Conservation (phyloP, 2,888 invertebrate genomes). For the Smittia sp. region DNA sequence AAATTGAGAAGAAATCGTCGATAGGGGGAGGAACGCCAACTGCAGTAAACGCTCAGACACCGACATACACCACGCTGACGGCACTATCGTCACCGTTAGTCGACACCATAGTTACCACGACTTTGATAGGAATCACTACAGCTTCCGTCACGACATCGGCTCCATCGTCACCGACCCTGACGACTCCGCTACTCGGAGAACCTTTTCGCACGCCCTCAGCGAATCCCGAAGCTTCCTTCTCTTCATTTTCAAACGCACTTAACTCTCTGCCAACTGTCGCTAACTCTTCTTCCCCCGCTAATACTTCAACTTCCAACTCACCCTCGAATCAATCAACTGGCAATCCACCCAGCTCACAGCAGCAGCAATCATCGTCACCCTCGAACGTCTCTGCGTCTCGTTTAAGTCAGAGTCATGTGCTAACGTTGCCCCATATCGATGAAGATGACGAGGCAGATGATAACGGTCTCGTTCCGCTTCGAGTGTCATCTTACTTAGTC, state of each 20-base stretch:
- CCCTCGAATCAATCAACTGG: background rate
- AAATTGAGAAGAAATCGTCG: slow-evolving; percentile 46
- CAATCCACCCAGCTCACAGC: slow-evolving; percentile 41
- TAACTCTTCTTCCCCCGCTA: slow-evolving; percentile 44
- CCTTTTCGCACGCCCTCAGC: background rate
- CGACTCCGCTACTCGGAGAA: slow-evolving; percentile 32
- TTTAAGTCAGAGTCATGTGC: slow-evolving; percentile 57
- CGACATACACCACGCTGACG: slow-evolving; percentile 18
- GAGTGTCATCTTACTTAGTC: slow-evolving; percentile 56
- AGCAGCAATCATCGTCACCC: slow-evolving; percentile 43
- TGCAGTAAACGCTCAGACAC: slow-evolving; percentile 16
- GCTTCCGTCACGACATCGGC: slow-evolving; percentile 29
- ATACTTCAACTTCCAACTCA: background rate
- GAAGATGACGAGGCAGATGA: slow-evolving; percentile 75
- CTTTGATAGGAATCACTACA: slow-evolving; percentile 33
- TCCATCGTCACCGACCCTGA: slow-evolving; percentile 16
- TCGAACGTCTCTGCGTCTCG: slow-evolving; percentile 53
- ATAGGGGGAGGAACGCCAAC: slow-evolving; percentile 15
- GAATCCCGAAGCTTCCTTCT: background rate
- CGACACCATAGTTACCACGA: slow-evolving; percentile 34
- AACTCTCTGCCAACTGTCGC: slow-evolving; percentile 18
- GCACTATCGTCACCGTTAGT: slow-evolving; percentile 36
- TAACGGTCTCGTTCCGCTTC: slow-evolving; percentile 56
- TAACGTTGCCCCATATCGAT: slow-evolving; percentile 73
- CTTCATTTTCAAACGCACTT: slow-evolving; percentile 27